Percentiles rank a stretch among this genome's conserved stretches.
These are phyloP conservation scores for Rhabditophanes sp. DNA, from an alignment of 2,888 invertebrate genomes.

Conservation along the genomic window DNA sequence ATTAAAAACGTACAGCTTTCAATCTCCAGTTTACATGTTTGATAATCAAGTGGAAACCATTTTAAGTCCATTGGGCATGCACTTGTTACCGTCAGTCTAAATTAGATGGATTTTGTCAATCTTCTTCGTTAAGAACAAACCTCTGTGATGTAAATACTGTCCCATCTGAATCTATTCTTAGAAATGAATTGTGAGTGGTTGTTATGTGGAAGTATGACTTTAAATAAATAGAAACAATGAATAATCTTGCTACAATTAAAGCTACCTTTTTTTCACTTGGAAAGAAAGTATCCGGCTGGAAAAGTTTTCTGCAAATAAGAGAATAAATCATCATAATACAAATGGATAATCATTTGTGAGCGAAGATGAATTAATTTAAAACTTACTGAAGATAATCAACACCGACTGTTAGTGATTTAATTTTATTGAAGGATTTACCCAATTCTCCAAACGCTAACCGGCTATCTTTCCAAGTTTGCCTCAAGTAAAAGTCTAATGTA, in stretches of 20 bases:
- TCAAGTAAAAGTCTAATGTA: too few species aligned
- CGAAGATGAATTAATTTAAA: too few species aligned
- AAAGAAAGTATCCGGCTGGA: too few species aligned
- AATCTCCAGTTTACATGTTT: conserved; percentile 51
- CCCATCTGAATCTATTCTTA: conserved; percentile 77
- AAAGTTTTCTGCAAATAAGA: too few species aligned
- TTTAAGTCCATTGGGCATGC: conserved; percentile 53
- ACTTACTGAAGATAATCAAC: conserved; percentile 54
- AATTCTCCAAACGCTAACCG: conserved; percentile 73
- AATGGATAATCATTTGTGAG: too few species aligned
- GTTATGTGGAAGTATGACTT: too few species aligned
- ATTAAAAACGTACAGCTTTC: too few species aligned
- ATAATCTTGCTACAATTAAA: too few species aligned
- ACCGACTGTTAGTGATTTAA: conserved; percentile 38
- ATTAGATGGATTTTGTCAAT: too few species aligned
- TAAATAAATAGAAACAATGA: too few species aligned
- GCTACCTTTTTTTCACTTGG: conserved; percentile 99
- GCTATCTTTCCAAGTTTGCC: conserved; percentile 95
- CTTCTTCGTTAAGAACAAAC: not conserved
- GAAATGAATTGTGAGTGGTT: conserved; percentile 97
- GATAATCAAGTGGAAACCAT: conserved; percentile 50
- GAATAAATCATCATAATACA: too few species aligned
- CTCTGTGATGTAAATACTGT: conserved; percentile 7
- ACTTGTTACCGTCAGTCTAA: conserved; percentile 50
- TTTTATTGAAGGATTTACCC: conserved; percentile 32